phyloP scores from a whole-genome alignment of 2,113 vertebrate species.

The Penelope pileata region DNA sequence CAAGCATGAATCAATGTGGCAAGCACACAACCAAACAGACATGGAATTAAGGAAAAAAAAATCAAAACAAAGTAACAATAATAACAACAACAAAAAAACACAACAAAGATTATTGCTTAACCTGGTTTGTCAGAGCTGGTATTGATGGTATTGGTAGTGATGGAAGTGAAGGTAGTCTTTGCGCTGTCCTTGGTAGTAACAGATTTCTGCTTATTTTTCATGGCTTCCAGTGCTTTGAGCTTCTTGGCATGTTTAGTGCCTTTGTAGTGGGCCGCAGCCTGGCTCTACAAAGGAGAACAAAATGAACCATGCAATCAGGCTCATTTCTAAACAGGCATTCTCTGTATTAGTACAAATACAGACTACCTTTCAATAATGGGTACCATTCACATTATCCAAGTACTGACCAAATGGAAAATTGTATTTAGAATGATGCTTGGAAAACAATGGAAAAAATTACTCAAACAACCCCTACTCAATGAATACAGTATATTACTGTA shows the following conservation, averaged over 20 bases:
- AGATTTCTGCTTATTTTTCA: constrained; percentile 95
- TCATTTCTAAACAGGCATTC: constrained; percentile 82
- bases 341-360: constrained; percentile 85
- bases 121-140: constrained; percentile 89
- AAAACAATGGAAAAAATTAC: constrained; percentile 24
- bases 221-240: constrained; percentile 95
- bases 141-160: constrained; percentile 85
- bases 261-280: constrained; percentile 99
- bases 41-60: constrained; percentile 46
- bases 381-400: constrained; percentile 70
- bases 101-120: constrained; percentile 81
- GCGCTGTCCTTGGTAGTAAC: constrained; percentile 86
- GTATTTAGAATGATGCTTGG: constrained; percentile 71
- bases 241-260: constrained; percentile 99
- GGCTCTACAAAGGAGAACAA: constrained; percentile 93
- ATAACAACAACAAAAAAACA: background rate
- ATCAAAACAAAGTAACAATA: background rate
- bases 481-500: background rate
- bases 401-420: constrained; percentile 22
- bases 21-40: constrained; percentile 67
- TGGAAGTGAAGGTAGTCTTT: constrained; percentile 88
- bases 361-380: constrained; percentile 82
- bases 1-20: constrained; percentile 60
- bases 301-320: constrained; percentile 87
- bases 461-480: background rate